A percentile compares a stretch with the other conserved stretches of the same genome.
These are phyloP conservation scores for Acipenser ruthenus DNA, from an alignment of 2,797 vertebrate genomes.

Conservation along the genomic window DNA sequence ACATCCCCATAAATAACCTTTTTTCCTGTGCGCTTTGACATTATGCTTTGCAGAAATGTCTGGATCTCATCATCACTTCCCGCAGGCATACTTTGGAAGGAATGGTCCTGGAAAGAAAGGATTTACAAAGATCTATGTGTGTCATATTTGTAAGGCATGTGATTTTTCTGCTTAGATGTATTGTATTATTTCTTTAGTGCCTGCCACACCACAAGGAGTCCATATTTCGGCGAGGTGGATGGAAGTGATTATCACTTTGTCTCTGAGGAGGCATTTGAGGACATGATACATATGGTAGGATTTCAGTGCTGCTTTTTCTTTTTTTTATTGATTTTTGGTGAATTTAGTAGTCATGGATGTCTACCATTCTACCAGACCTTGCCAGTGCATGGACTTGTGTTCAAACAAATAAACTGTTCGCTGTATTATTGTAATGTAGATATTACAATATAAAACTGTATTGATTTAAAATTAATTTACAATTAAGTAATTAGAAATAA, in stretches of 20 bases:
- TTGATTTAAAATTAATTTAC: background rate
- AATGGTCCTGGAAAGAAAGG: background rate
- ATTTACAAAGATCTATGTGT: background rate
- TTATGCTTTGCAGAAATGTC: background rate
- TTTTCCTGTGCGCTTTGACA: background rate
- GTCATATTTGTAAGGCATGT: background rate
- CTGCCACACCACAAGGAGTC: slow-evolving; percentile 79
- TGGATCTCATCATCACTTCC: background rate
- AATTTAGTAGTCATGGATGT: slow-evolving; percentile 27
- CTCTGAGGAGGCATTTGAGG: slow-evolving; percentile 70
- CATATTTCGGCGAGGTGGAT: slow-evolving; percentile 79
- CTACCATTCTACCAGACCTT: background rate
- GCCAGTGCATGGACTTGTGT: slow-evolving; percentile 22
- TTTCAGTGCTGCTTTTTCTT: background rate
- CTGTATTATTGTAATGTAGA: background rate
- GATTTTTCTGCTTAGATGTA: background rate
- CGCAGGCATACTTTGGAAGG: background rate
- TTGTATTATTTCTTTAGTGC: slow-evolving; percentile 50
- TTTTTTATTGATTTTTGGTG: background rate
- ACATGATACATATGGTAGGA: slow-evolving; percentile 68
- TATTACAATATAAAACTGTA: background rate
- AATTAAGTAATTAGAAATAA: background rate
- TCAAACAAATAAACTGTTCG: slow-evolving; percentile 2
- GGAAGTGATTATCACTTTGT: slow-evolving; percentile 82
- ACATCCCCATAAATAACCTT: background rate